phyloP scores from a whole-genome alignment of 2,113 vertebrate species.

The cattle (Bos taurus) region ARS-UCD2.0 NC_037338.1:41157501-41158000 shows the following conservation, averaged over 20 bases:
- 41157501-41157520: rapidly evolving
- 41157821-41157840: neutral
- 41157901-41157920: neutral
- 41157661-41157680: neutral
- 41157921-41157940: neutral
- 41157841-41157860: neutral
- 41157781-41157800: neutral
- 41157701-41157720: neutral
- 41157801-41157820: neutral
- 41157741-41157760: neutral
- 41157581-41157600: neutral
- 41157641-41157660: neutral
- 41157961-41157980: neutral
- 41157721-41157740: neutral
- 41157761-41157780: neutral
- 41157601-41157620: neutral
- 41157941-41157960: neutral
- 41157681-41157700: neutral
- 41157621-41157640: rapidly evolving
- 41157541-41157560: no score
- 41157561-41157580: neutral
- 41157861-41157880: neutral
- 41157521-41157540: no score
- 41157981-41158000: neutral
- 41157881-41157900: neutral